Conservation (phyloP, 2,888 invertebrate genomes). For the Mesoligia furuncula region DNA sequence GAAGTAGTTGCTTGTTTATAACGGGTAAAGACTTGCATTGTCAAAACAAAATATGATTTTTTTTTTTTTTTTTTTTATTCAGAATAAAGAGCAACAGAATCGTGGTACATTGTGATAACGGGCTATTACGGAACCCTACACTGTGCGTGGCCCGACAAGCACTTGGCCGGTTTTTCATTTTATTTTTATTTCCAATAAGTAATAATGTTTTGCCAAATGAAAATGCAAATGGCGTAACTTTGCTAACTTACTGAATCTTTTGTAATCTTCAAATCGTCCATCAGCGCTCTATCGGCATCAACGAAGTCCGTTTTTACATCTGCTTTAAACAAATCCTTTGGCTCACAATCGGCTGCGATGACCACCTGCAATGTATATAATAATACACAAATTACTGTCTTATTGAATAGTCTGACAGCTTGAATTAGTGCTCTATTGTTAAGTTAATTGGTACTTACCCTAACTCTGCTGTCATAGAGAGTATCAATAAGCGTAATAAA, state of each 20-base stretch:
- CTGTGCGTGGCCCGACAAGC: too few relatives aligned
- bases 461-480: constrained; percentile 97
- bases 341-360: constrained; percentile 94
- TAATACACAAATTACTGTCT: neutral
- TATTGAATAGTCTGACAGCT: neutral
- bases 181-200: too few relatives aligned
- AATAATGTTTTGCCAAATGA: neutral
- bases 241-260: constrained; percentile 92
- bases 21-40: too few relatives aligned
- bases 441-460: constrained; percentile 83
- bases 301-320: constrained; percentile 88
- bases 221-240: neutral
- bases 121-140: too few relatives aligned
- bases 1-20: too few relatives aligned
- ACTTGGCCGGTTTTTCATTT: too few relatives aligned
- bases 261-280: constrained; percentile 98
- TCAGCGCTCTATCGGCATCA: constrained; percentile 96
- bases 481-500: constrained; percentile 99
- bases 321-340: constrained; percentile 93
- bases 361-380: constrained; percentile 91
- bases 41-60: too few relatives aligned
- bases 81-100: too few relatives aligned
- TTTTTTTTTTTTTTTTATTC: too few relatives aligned
- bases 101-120: too few relatives aligned
- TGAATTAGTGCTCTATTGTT: constrained; percentile 28